These are phyloP conservation scores for Xanthorhoe designata DNA, from an alignment of 2,888 invertebrate genomes.

Conservation along the genomic window DNA sequence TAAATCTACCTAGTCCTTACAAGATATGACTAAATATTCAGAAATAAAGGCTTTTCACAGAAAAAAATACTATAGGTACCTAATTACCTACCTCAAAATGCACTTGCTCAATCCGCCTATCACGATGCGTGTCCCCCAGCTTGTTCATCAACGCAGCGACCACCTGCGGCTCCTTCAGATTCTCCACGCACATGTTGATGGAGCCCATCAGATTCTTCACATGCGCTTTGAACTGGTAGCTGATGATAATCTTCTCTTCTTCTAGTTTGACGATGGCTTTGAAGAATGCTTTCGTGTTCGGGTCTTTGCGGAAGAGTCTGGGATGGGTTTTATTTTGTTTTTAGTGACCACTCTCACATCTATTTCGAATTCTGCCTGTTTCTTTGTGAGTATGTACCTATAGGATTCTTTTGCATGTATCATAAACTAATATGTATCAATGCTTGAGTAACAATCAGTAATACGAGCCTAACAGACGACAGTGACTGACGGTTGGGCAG, in stretches of 20 bases:
- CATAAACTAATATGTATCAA: too few relatives aligned
- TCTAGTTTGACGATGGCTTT: conserved; percentile 54
- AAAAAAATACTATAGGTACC: too few relatives aligned
- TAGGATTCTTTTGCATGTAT: too few relatives aligned
- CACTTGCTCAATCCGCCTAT: conserved; percentile 50
- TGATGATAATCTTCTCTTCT: conserved; percentile 54
- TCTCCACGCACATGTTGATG: conserved; percentile 56
- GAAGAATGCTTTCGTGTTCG: conserved; percentile 62
- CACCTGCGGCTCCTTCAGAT: conserved; percentile 63
- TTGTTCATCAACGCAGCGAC: conserved; percentile 67
- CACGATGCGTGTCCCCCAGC: conserved; percentile 63
- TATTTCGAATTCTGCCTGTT: too few relatives aligned
- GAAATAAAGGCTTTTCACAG: too few relatives aligned
- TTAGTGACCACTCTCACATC: too few relatives aligned
- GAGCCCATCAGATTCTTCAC: conserved; percentile 66
- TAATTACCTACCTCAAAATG: conserved; percentile 62
- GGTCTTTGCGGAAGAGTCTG: conserved; percentile 62
- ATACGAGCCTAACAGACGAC: too few relatives aligned
- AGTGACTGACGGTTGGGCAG: too few relatives aligned
- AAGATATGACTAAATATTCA: too few relatives aligned
- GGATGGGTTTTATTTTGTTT: neutral
- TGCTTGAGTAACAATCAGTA: too few relatives aligned
- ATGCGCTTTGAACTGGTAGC: conserved; percentile 65
- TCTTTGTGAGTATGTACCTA: too few relatives aligned
- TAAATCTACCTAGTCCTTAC: too few relatives aligned